Evolutionary conservation across 1,140 invertebrate genomes (phyloP).

Genomic region (Anoplolepis gracilipes): DNA sequence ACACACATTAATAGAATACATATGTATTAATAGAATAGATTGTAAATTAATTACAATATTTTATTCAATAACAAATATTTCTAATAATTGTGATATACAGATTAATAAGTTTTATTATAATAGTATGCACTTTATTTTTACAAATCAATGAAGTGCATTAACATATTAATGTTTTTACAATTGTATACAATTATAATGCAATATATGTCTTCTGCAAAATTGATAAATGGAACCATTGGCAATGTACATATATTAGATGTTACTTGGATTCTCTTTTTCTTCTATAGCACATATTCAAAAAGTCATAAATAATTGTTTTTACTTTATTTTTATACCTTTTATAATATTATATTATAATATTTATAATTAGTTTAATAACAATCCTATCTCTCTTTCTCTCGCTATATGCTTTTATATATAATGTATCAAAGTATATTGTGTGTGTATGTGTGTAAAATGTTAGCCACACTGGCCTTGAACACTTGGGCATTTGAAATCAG

Average conservation of each 20-base stretch:
- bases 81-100: constrained; percentile 43
- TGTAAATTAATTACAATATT: constrained; percentile 26
- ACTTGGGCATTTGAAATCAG: constrained; percentile 83
- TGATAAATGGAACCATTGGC: constrained; percentile 31
- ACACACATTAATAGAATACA: too few relatives aligned
- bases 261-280: constrained; percentile 11
- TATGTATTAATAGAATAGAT: constrained; percentile 7
- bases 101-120: constrained; percentile 57
- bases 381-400: constrained; percentile 47
- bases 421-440: constrained; percentile 57
- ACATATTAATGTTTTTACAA: constrained; percentile 42
- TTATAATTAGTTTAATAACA: constrained; percentile 65
- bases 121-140: constrained; percentile 55
- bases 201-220: not conserved
- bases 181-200: not conserved
- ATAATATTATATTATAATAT: constrained; percentile 61
- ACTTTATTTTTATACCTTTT: constrained; percentile 55
- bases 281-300: constrained; percentile 20
- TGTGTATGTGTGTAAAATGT: constrained; percentile 70
- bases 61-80: constrained; percentile 51
- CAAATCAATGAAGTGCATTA: constrained; percentile 44
- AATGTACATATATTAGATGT: constrained; percentile 52
- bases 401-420: constrained; percentile 61
- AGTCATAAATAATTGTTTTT: constrained; percentile 31
- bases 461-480: constrained; percentile 80